These are phyloP conservation scores for Ciconia boyciana DNA, from an alignment of 2,113 vertebrate genomes.

Conservation along the genomic window DNA sequence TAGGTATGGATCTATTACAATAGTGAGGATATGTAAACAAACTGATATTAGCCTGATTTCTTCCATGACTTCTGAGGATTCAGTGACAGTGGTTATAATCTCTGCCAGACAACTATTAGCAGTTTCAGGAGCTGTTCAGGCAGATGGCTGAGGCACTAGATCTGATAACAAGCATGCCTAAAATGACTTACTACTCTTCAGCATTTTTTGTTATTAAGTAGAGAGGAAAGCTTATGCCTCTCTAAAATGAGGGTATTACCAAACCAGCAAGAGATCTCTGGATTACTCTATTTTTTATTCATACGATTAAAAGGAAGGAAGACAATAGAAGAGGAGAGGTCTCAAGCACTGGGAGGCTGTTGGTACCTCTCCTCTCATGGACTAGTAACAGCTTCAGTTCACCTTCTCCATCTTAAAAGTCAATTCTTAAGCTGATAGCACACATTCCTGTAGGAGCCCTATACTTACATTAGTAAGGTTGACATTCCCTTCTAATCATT, in stretches of 20 bases:
- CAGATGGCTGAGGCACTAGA: constrained; percentile 21
- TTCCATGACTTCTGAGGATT: background rate
- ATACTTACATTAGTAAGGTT: background rate
- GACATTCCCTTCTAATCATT: background rate
- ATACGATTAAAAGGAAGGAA: background rate
- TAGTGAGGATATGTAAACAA: background rate
- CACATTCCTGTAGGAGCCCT: background rate
- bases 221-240: background rate
- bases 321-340: background rate
- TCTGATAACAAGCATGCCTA: constrained; percentile 27
- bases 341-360: background rate
- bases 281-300: background rate
- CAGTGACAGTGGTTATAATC: background rate
- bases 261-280: background rate
- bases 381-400: background rate
- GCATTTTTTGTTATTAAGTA: background rate
- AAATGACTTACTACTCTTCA: constrained; percentile 4
- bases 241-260: background rate
- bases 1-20: background rate
- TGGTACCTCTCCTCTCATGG: background rate
- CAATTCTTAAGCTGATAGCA: background rate
- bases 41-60: background rate
- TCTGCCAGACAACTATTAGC: constrained; percentile 20
- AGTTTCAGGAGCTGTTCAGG: constrained; percentile 24
- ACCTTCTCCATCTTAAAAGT: background rate